Base-by-base conservation (phyloP, 2,113 vertebrate species). In the Lutjanus erythropterus region DNA sequence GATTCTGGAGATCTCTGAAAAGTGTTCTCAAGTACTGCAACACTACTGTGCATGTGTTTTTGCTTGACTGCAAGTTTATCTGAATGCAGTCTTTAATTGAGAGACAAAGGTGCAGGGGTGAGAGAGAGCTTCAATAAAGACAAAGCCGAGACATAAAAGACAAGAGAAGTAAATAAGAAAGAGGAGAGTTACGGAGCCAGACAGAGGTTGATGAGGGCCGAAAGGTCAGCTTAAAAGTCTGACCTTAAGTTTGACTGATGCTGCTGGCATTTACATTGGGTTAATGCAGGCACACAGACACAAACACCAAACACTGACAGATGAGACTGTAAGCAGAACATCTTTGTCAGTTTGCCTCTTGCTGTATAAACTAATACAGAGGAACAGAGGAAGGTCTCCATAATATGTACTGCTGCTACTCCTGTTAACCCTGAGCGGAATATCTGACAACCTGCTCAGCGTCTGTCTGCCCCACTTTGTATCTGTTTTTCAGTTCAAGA, bases 171-270 rank as follows among this genome's bases (percentile, higher is more conserved):
- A 42, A 39, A 25, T 25, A 23, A 60, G 33, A 11, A 50, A 37
- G 65, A 78, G 35, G 42, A 61, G 39, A 68, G 64, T 67, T 33
- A 72, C 1, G 3, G 47, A 81, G 47, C 71, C 49, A 55, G 88
- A 71, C 73, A 1, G 81, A 83, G 62, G 80, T 53, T 84, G 64
- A 85, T 66, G 78, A 75, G 78, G 83, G 87, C 80, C 21, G 78
- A 73, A 86, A 92, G 84, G 81, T 83, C 71, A 80, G 16, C 25
- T 60, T 78, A 72, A 74, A 56, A 81, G 78, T 79, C 75, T 88
- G 83, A 83, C 85, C 81, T 90, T 90, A 69, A 80, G 49, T 75
- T 61, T 88, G 85, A 89, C 59, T 79, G 87, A 89, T 80, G 64
- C 73, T 85, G 70, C 42, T 90, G 85, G 67, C 71, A 89, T 92